A percentile compares a stretch with the other conserved stretches of the same genome.
These are phyloP conservation scores for Prionailurus bengalensis DNA, from an alignment of 2,113 vertebrate genomes.

Conservation along the genomic window DNA sequence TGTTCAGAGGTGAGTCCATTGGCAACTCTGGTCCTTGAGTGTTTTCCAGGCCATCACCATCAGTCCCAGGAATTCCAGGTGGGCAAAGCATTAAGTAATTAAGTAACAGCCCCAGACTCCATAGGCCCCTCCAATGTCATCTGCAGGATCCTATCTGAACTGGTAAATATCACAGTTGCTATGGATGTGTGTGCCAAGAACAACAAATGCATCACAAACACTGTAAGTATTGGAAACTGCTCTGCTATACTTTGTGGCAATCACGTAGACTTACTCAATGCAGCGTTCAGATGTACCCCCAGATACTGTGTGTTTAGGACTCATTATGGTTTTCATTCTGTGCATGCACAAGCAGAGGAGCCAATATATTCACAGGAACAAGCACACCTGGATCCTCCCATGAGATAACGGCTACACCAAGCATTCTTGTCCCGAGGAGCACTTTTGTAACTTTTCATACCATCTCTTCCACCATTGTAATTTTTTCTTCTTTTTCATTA, in stretches of 20 bases:
- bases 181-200: background rate
- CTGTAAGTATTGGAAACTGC: background rate
- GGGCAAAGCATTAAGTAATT: background rate
- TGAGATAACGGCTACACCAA: background rate
- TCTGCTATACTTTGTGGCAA: background rate
- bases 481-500: background rate
- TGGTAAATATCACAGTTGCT: background rate
- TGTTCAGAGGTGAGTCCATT: no score
- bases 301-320: background rate
- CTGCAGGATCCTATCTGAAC: no score
- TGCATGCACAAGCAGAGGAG: background rate
- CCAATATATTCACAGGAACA: background rate
- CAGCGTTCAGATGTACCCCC: background rate
- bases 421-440: background rate
- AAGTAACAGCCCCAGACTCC: background rate
- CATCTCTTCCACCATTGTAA: background rate
- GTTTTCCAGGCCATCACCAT: background rate
- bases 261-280: background rate
- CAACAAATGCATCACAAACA: background rate
- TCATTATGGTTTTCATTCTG: background rate
- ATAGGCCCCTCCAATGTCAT: background rate
- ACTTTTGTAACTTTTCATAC: background rate
- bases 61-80: background rate
- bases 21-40: background rate
- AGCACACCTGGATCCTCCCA: background rate